Conservation (phyloP, 2,113 vertebrate genomes). For the Xiphophorus maculatus region DNA sequence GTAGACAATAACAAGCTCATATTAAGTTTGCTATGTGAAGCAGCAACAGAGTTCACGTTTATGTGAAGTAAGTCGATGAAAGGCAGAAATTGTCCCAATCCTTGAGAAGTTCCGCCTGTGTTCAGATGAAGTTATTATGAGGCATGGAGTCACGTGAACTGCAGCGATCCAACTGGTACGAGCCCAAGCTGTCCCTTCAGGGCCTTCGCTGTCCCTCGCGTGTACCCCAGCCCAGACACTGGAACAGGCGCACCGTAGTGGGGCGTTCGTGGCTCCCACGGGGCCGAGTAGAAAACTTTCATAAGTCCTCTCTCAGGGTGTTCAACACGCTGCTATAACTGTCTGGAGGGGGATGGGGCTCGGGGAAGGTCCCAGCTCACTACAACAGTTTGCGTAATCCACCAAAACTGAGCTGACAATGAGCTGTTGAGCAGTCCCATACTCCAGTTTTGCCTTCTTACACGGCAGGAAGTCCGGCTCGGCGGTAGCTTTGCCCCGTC, state of each 20-base stretch:
- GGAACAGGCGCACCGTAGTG: not conserved
- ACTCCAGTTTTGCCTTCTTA: constrained; percentile 64
- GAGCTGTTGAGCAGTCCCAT: constrained; percentile 12
- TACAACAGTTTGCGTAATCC: constrained; percentile 58
- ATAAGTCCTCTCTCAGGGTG: no score
- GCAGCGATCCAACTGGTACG: not conserved
- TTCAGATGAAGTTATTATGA: constrained; percentile 12
- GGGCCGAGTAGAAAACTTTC: not conserved
- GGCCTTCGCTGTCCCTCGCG: fast-evolving
- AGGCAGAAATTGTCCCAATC: not conserved
- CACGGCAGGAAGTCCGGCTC: constrained; percentile 68
- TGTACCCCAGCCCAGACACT: not conserved
- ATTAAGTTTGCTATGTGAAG: not conserved
- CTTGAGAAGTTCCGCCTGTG: not conserved
- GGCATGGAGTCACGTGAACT: constrained; percentile 31
- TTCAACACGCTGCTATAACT: constrained; percentile 64
- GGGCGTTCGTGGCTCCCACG: not conserved
- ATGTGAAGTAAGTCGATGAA: constrained; percentile 1
- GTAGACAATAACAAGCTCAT: not conserved
- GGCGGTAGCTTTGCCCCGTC: constrained; percentile 47
- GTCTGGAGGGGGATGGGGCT: constrained; percentile 53
- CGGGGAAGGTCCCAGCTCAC: constrained; percentile 31
- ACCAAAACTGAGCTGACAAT: constrained; percentile 24
- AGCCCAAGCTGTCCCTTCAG: not conserved
- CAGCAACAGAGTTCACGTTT: not conserved